Evolutionary conservation across 1,140 invertebrate species (phyloP), one percentile per base, ranked within the genome.

Genomic region (Drosophila truncata): DNA sequence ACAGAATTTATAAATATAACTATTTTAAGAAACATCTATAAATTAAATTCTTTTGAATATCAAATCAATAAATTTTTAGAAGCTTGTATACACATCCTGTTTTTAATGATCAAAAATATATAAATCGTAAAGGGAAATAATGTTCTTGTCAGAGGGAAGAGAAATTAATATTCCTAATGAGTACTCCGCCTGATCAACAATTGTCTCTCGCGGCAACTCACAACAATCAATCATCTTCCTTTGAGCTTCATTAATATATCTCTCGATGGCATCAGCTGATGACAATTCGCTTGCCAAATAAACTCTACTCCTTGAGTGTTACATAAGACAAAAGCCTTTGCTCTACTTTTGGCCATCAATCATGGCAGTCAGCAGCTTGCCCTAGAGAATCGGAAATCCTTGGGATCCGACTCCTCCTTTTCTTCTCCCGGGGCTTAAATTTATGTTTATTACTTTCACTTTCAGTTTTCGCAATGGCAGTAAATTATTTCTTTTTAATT

Each of bases 401-500:
- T 77, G 20, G 73, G 33, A 23, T 66, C 29, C 47, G 9, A 8
- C 16, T 50, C 16, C 16, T 27, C 9, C 16, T 8, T 8, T 46
- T 9, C 14, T 8, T 10, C 46, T 18, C 25, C 42, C n/a, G 18
- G n/a, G 31, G 35, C 59, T 63, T 73, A 61, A 80, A 87, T 87
- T 87, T 88, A 88, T 88, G 84, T 73, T 83, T 78, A 88, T 88
- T 83, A 66, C 46, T 49, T 67, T 65, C 62, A 73, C 66, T 60
- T 73, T 41, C 16, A 29, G 16, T 47, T 55, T 72, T 72, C 52
- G 25, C 29, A 54, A 74, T 29, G 50, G 31, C 55, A 72, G 44
- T 86, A 88, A 87, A 87, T 87, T 80, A 87, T 84, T 65, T 88
- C 63, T 60, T 70, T 88, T 88, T 87, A 88, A 87, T 87, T 87